Conservation (phyloP, 2,113 vertebrate genomes). For the Columba janthina region DNA sequence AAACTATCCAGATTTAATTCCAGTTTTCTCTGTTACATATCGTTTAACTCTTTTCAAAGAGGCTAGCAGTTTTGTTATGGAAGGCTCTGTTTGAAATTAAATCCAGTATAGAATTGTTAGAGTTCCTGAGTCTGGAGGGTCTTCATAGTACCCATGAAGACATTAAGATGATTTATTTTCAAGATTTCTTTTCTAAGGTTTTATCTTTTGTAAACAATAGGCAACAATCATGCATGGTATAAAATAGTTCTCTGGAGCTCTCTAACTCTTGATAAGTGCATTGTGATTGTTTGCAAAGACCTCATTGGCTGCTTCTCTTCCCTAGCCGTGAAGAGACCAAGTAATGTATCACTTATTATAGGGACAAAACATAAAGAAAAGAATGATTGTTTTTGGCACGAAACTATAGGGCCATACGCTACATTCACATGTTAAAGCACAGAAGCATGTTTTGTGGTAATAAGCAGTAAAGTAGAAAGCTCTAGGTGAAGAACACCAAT, state of each 20-base stretch:
- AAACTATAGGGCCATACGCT: neutral
- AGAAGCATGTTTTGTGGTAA: neutral
- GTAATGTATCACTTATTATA: neutral
- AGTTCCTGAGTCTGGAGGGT: neutral
- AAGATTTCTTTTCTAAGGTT: neutral
- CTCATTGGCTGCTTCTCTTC: neutral
- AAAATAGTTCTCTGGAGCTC: neutral
- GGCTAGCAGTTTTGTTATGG: neutral
- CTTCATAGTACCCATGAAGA: neutral
- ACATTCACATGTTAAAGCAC: neutral
- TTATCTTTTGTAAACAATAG: neutral
- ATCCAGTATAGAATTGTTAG: neutral
- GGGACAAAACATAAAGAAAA: neutral
- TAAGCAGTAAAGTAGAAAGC: neutral
- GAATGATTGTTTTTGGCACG: neutral
- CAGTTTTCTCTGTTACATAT: neutral
- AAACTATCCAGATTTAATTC: neutral
- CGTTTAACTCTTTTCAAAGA: neutral
- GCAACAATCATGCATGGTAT: neutral
- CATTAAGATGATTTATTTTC: neutral
- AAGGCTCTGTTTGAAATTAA: neutral
- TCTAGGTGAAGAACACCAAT: neutral
- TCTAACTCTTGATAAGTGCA: neutral
- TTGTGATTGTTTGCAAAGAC: neutral
- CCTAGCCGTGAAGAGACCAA: neutral